Evolutionary conservation across 2,888 invertebrate species (phyloP).

Genomic region (Lepeophtheirus nordmannii): DNA sequence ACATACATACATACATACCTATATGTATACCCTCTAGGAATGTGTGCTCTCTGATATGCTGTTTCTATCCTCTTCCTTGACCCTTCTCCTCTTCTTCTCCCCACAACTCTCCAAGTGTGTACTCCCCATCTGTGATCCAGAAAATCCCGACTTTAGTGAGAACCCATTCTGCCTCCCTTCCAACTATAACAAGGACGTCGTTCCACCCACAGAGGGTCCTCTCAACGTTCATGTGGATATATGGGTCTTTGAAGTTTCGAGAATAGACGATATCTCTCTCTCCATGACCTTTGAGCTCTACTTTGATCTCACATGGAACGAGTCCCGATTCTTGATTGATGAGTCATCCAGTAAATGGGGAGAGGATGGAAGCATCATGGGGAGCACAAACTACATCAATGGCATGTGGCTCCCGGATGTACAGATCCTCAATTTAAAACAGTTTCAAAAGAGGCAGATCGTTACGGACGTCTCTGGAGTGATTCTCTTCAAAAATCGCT

Average conservation of each 20-base stretch:
- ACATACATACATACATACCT: too few relatives aligned
- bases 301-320: slow-evolving; percentile 23
- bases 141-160: slow-evolving; percentile 3
- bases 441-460: slow-evolving; percentile 22
- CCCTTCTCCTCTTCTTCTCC: neutral
- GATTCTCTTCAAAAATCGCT: slow-evolving; percentile 23
- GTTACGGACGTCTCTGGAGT: slow-evolving; percentile 24
- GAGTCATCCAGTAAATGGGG: slow-evolving; percentile 21
- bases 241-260: slow-evolving; percentile 21
- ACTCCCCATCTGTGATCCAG: slow-evolving; percentile 9
- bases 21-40: too few relatives aligned
- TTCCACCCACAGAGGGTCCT: slow-evolving; percentile 21
- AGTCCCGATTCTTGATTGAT: slow-evolving; percentile 18
- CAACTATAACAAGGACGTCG: slow-evolving; percentile 23
- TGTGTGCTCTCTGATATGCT: too few relatives aligned
- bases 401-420: slow-evolving; percentile 21
- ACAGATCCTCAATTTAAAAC: slow-evolving; percentile 20
- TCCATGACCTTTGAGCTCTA: slow-evolving; percentile 25
- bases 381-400: slow-evolving; percentile 22
- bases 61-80: too few relatives aligned
- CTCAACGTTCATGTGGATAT: slow-evolving; percentile 22
- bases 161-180: slow-evolving; percentile 23
- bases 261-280: slow-evolving; percentile 23
- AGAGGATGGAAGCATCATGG: slow-evolving; percentile 23
- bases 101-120: neutral